phyloP scores from a whole-genome alignment of 2,797 vertebrate genomes.

The Botia almorhae region DNA sequence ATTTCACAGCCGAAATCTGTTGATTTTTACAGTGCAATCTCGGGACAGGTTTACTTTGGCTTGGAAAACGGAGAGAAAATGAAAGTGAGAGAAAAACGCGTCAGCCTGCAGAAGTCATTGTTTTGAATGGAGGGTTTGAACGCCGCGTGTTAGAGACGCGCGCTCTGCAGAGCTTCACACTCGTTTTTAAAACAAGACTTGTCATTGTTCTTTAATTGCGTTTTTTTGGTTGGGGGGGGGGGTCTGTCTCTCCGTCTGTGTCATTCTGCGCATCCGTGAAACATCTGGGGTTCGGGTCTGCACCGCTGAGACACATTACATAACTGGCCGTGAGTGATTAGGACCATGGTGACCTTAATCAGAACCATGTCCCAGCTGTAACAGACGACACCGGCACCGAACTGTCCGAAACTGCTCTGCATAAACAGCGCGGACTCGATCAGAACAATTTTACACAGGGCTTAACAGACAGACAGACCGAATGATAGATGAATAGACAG shows the following conservation, averaged over 20 bases:
- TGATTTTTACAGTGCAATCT: conserved; percentile 41
- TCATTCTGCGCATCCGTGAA: conserved; percentile 22
- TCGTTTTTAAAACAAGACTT: too few species aligned
- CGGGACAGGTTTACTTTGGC: conserved; percentile 42
- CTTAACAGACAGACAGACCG: not conserved
- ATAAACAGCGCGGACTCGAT: too few species aligned
- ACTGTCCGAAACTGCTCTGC: not conserved
- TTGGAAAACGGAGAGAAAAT: conserved; percentile 10
- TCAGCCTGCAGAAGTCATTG: not conserved
- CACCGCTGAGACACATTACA: conserved; percentile 53
- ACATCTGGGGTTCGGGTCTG: conserved; percentile 47
- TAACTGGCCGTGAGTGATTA: conserved; percentile 57
- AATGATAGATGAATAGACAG: not conserved
- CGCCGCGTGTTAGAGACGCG: too few species aligned
- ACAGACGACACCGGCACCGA: conserved; percentile 44
- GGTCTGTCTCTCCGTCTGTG: too few species aligned
- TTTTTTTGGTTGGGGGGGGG: too few species aligned
- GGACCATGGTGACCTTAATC: conserved; percentile 63
- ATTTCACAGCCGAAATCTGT: conserved; percentile 42
- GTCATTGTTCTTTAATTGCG: too few species aligned
- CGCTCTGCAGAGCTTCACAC: too few species aligned
- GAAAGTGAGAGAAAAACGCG: not conserved
- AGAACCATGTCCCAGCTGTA: conserved; percentile 53
- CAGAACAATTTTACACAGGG: too few species aligned
- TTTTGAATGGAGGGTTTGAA: not conserved